Evolutionary conservation across 1,140 invertebrate species (phyloP).

Genomic region (Cryptotermes secundus): DNA sequence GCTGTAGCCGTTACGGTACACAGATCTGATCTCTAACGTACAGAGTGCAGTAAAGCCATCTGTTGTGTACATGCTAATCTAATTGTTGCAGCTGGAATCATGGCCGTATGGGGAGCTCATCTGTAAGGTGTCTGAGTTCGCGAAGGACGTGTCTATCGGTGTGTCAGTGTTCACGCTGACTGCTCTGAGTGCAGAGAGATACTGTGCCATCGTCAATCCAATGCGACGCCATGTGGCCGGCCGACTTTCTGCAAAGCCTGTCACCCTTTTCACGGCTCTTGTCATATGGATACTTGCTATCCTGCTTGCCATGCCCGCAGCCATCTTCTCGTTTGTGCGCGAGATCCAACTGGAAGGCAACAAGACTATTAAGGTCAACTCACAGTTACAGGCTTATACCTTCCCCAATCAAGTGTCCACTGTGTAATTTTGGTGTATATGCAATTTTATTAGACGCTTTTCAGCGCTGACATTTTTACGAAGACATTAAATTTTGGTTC

Average conservation of each 20-base stretch:
- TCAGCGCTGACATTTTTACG: too few relatives aligned
- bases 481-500: too few relatives aligned
- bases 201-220: constrained; percentile 82
- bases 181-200: constrained; percentile 81
- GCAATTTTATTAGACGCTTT: too few relatives aligned
- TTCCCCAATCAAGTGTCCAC: too few relatives aligned
- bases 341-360: constrained; percentile 39
- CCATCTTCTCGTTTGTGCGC: constrained; percentile 69
- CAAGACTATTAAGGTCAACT: background rate
- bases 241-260: background rate
- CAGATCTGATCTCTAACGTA: too few relatives aligned
- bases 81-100: constrained; percentile 58
- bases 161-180: constrained; percentile 93
- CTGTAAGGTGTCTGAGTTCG: constrained; percentile 85
- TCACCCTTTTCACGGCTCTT: constrained; percentile 49
- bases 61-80: too few relatives aligned
- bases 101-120: constrained; percentile 84
- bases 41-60: too few relatives aligned
- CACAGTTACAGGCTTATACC: too few relatives aligned
- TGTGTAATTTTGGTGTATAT: too few relatives aligned
- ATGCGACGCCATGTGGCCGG: constrained; percentile 63
- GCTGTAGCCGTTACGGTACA: too few relatives aligned
- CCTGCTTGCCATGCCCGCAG: constrained; percentile 77
- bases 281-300: constrained; percentile 83
- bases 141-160: constrained; percentile 87